These are phyloP conservation scores for Actias luna DNA, from an alignment of 2,888 invertebrate species.

Conservation along the genomic window DNA sequence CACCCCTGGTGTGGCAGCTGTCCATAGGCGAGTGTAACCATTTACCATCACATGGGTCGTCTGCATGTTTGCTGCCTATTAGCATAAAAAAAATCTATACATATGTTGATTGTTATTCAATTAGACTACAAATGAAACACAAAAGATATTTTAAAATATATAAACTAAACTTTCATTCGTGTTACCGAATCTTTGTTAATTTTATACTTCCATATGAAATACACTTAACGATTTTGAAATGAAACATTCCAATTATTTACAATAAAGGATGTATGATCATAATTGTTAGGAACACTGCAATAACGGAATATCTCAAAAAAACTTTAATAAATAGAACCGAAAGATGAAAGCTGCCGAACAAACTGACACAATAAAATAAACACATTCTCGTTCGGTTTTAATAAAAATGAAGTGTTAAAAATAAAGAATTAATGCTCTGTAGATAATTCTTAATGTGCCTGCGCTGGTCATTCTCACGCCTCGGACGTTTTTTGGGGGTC, in stretches of 20 bases:
- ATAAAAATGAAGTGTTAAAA: slow-evolving; percentile 18
- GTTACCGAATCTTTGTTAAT: background rate
- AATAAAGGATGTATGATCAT: background rate
- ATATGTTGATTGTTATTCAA: too few species aligned
- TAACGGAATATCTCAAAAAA: background rate
- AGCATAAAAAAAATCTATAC: too few species aligned
- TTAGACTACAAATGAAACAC: too few species aligned
- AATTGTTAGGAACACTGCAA: background rate
- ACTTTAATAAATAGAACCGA: slow-evolving; percentile 9
- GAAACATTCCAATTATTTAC: background rate
- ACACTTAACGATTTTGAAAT: background rate
- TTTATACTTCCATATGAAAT: background rate
- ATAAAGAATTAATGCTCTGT: slow-evolving; percentile 53
- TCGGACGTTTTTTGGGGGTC: background rate
- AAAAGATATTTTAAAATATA: too few species aligned
- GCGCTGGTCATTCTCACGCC: slow-evolving; percentile 50
- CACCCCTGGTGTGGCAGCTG: too few species aligned
- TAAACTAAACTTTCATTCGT: too few species aligned
- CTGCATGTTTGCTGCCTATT: too few species aligned
- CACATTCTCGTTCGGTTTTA: slow-evolving; percentile 10
- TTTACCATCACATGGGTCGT: too few species aligned
- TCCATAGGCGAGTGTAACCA: too few species aligned
- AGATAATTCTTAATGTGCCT: slow-evolving; percentile 60
- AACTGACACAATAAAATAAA: slow-evolving; percentile 9
- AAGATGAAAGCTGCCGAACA: slow-evolving; percentile 13